Evolutionary conservation across 2,113 vertebrate genomes (phyloP).

Genomic region (Cavia aperea): DNA sequence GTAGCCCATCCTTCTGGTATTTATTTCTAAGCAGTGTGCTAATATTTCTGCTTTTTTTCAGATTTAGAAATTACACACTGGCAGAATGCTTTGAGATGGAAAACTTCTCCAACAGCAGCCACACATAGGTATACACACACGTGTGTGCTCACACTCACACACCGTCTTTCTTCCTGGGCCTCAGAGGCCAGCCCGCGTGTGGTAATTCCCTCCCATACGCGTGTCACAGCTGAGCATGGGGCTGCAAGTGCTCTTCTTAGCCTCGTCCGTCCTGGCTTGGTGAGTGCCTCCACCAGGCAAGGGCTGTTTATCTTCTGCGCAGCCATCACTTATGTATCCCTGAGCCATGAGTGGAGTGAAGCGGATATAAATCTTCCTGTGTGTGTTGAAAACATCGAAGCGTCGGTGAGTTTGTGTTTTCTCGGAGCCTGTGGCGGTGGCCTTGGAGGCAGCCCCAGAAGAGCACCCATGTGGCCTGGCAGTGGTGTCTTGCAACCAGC

Average conservation of each 20-base stretch:
- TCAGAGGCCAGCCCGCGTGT: background rate
- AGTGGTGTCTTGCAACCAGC: fast-evolving
- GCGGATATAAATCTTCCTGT: background rate
- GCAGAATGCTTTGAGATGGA: background rate
- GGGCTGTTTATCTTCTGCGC: background rate
- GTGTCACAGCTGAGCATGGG: background rate
- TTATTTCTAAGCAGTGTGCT: background rate
- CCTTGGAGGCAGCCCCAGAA: background rate
- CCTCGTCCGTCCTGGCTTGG: background rate
- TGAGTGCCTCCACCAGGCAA: background rate
- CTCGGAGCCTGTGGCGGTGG: background rate
- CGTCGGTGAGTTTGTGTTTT: background rate
- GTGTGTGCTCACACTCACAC: fast-evolving
- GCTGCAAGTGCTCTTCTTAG: background rate
- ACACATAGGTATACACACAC: too few species aligned
- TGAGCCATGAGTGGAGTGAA: background rate
- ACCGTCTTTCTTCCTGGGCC: background rate
- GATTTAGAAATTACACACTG: background rate
- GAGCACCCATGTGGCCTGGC: fast-evolving
- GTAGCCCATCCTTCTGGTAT: background rate
- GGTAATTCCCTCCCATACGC: background rate
- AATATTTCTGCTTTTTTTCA: background rate
- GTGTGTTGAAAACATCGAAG: background rate
- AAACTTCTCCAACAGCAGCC: background rate
- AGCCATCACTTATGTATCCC: background rate